Base-by-base conservation (phyloP, 2,797 vertebrate genomes). In the Danio aesculapii region DNA sequence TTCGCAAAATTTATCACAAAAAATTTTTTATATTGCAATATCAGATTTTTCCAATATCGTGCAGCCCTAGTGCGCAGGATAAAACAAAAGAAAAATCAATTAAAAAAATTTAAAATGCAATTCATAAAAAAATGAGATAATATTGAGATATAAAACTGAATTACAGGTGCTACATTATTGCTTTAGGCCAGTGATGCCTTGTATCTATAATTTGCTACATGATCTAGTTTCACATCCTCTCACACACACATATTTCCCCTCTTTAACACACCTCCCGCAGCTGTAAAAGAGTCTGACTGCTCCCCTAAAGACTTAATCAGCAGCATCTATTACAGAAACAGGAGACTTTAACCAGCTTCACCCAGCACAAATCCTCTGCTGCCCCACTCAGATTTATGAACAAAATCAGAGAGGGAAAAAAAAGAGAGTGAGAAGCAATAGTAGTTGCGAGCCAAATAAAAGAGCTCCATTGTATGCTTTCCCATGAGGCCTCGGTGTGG, bases 241-340 rank as follows among this genome's bases (percentile, higher is more conserved):
- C 19, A 46, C 43, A 59, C 53, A 72, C 39, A 72, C 71, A 55
- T 39, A 55, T 47, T 58, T 73, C n/a, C 53, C 10, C 59, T 63
- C 16, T 62, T 14, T 75, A 39, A 53, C 50, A 61, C 66, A 79
- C n/a, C 57, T 63, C 49, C 14, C 58, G n/a, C 68, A 79, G 67
- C 58, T 79, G 67, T 39, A 63, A 61, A 30, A 77, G 57, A 50
- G 55, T 78, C 46, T 14, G 19, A 52, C 76, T 59, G 55, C 10
- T 79, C 47, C 77, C 30, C 30, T 41, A 49, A 79, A 70, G 77
- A 63, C 68, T 79, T 71, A 79, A 79, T 71, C 77, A 79, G 67
- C 77, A 21, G 47, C 58, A 79, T 79, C 68, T 55, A 71, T 71
- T 62, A 79, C 17, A 46, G 58, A 79, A 79, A 79, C 39, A 46